Conservation (phyloP, 2,888 invertebrate genomes). For the Bombyx huttoni region DNA sequence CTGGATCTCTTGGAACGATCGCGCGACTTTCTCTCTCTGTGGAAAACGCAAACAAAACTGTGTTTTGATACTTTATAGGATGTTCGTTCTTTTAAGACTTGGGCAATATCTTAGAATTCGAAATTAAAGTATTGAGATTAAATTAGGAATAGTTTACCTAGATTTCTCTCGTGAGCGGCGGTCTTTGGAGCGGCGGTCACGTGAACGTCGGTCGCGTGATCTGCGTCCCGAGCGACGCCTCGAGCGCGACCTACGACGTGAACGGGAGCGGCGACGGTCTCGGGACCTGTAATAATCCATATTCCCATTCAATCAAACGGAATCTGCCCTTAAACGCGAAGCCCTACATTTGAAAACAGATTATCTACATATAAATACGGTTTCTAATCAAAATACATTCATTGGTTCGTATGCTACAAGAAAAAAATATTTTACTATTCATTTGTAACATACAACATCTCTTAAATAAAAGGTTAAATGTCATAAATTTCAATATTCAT, state of each 20-base stretch:
- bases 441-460: too few relatives aligned
- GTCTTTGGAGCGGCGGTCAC: constrained; percentile 50
- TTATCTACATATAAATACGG: not conserved
- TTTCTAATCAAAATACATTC: too few relatives aligned
- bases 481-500: too few relatives aligned
- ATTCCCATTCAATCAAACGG: not conserved
- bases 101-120: not conserved
- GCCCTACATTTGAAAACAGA: not conserved
- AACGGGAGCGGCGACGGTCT: constrained; percentile 54
- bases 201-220: constrained; percentile 45
- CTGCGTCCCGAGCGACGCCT: constrained; percentile 48
- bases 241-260: constrained; percentile 50
- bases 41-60: constrained; percentile 2
- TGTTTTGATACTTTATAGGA: not conserved
- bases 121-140: not conserved
- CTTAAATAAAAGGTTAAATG: too few relatives aligned
- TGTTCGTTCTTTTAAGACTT: too few relatives aligned
- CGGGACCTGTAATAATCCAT: constrained; percentile 30
- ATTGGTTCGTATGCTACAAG: too few relatives aligned
- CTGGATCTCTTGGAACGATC: constrained; percentile 50
- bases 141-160: constrained; percentile 25
- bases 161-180: constrained; percentile 48
- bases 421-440: too few relatives aligned
- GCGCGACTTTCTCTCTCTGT: constrained; percentile 57
- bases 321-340: not conserved